A percentile compares a stretch with the other conserved stretches of the same genome.
phyloP scores from a whole-genome alignment of 2,797 vertebrate genomes.

The Microctenopoma steveboyesi region DNA sequence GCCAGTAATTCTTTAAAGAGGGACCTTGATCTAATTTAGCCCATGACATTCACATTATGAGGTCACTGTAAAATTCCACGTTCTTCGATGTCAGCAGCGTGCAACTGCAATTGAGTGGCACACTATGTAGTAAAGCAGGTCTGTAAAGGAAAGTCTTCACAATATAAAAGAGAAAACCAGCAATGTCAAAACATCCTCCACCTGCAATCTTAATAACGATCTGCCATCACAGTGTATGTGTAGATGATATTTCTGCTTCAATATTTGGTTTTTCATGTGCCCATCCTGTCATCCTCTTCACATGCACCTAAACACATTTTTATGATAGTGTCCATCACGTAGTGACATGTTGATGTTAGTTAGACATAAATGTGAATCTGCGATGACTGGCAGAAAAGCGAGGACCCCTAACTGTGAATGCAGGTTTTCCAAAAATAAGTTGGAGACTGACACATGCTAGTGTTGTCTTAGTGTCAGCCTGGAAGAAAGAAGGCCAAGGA shows the following conservation, averaged over 20 bases:
- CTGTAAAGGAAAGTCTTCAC: conserved; percentile 3
- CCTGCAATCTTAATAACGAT: conserved; percentile 56
- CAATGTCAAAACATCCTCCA: conserved; percentile 39
- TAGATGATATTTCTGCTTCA: conserved; percentile 9
- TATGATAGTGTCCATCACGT: too few species aligned
- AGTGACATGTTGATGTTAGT: not conserved
- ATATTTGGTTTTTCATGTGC: conserved; percentile 17
- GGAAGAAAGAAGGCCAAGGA: not conserved
- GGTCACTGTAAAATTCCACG: conserved; percentile 5
- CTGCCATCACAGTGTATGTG: conserved; percentile 27
- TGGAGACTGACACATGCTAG: conserved; percentile 2
- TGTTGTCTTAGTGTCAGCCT: conserved; percentile 12
- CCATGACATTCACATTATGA: conserved; percentile 21
- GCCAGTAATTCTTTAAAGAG: conserved; percentile 26
- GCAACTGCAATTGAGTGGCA: not conserved
- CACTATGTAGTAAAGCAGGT: not conserved
- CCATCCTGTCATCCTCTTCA: conserved; percentile 7
- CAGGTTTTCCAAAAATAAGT: not conserved
- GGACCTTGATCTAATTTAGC: conserved; percentile 5
- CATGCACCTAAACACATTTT: not conserved
- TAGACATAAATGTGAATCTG: conserved; percentile 3
- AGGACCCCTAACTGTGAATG: not conserved
- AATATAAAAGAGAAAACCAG: conserved; percentile 14
- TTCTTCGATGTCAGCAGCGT: not conserved
- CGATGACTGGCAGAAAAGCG: conserved; percentile 9